Evolutionary conservation across 2,888 invertebrate species (phyloP), one percentile per base, ranked within the genome.

Genomic region (Achlya flavicornis): DNA sequence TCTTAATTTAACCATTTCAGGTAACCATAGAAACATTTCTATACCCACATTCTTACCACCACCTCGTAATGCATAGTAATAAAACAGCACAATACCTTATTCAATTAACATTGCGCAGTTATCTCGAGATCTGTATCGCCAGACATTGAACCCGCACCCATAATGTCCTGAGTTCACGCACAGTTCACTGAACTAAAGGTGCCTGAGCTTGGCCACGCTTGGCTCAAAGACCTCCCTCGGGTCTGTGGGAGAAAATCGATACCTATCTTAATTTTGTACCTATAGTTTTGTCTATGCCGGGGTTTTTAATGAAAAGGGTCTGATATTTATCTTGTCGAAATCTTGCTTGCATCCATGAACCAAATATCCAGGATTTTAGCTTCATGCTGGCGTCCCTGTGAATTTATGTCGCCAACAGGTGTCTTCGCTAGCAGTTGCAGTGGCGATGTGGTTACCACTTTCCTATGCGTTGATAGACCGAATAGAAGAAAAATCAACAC

Each of bases 141-240:
- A 66, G 66, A 60, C 71, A 58, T 64, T 69, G 70, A 68, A 73
- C 74, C 65, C 63, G 57, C 33, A 57, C 63, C 68, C 64, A 57
- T 74, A 72, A 75, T 71, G 71, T 61, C 58, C 61, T 33, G 48
- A 32, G 57, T 71, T 66, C 75, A 75, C 75, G 75, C 61, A 75
- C 63, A 61, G 75, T 73, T 75, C 75, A 76, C 71, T 73, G 75
- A 76, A 76, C 75, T 61, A 16, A n/a, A 38, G 43, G 19, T 19
- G 53, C 10, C 10, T 4, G 41, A 16, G 19, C 10, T 53, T 53
- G 19, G 16, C n/a, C 0, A 12, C 7, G 19, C 10, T 53, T 53
- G 19, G 16, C 38, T 38, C 53, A 53, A 53, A 53, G 41, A 41
- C 38, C 57, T 67, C 60, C 57, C 71, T 66, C 68, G 58, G 62